These are phyloP conservation scores for Caprella mutica DNA, from an alignment of 2,888 invertebrate species.

Conservation along the genomic window DNA sequence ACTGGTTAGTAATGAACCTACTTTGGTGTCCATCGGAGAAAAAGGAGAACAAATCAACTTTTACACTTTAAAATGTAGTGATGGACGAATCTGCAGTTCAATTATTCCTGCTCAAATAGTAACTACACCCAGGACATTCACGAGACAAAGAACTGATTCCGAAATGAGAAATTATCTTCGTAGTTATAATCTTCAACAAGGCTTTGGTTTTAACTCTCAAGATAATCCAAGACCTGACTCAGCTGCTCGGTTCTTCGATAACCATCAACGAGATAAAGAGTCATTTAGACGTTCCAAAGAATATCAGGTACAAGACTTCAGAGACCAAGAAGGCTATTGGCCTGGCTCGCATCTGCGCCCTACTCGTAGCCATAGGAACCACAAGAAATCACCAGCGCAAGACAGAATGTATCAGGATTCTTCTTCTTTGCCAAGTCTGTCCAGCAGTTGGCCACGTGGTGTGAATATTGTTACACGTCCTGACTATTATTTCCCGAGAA, in stretches of 20 bases:
- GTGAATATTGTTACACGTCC: not conserved
- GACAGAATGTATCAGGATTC: not conserved
- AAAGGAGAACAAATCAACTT: slow-evolving; percentile 21
- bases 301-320: not conserved
- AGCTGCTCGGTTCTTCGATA: slow-evolving; percentile 3
- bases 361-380: no score
- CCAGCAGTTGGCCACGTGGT: not conserved
- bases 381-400: not conserved
- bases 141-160: not conserved
- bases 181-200: slow-evolving; percentile 17
- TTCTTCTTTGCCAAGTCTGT: not conserved
- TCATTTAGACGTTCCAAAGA: not conserved
- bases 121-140: not conserved
- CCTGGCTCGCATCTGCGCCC: slow-evolving; percentile 20
- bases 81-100: slow-evolving; percentile 18
- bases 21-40: slow-evolving; percentile 5
- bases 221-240: not conserved
- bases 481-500: not conserved
- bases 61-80: slow-evolving; percentile 19
- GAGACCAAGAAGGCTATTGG: slow-evolving; percentile 16
- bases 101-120: slow-evolving; percentile 24
- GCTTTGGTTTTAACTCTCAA: slow-evolving; percentile 18
- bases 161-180: slow-evolving; percentile 19
- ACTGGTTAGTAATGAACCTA: not conserved
- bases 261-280: not conserved